Evolutionary conservation across 1,140 invertebrate species (phyloP).

Genomic region (Thereuonema tuberculata): DNA sequence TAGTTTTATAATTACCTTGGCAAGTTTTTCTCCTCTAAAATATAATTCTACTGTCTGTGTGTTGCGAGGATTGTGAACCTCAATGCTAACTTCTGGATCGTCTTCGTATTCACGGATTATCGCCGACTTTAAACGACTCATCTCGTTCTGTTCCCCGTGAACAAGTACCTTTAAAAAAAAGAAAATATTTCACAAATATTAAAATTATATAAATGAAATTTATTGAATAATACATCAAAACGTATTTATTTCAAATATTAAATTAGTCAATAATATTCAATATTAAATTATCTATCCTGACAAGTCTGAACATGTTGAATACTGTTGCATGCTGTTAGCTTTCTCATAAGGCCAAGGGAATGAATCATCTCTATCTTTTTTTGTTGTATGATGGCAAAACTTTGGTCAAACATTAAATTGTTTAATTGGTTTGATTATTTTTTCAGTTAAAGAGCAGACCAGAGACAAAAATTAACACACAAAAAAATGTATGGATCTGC

Average conservation of each 20-base stretch:
- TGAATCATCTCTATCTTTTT: too few relatives aligned
- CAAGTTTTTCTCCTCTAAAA: conserved; percentile 94
- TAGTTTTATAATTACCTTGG: too few relatives aligned
- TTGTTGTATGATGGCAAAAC: too few relatives aligned
- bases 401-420: too few relatives aligned
- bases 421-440: too few relatives aligned
- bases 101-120: conserved; percentile 89
- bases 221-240: not conserved
- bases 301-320: too few relatives aligned
- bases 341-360: too few relatives aligned
- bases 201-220: not conserved
- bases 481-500: too few relatives aligned
- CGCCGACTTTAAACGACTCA: conserved; percentile 88
- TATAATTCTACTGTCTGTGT: conserved; percentile 83
- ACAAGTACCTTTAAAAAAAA: conserved; percentile 58
- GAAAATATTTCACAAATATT: conserved; percentile 6
- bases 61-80: conserved; percentile 91
- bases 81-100: conserved; percentile 68
- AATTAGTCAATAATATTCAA: not conserved
- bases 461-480: too few relatives aligned
- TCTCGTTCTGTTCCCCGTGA: conserved; percentile 98
- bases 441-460: too few relatives aligned
- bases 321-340: too few relatives aligned
- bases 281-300: too few relatives aligned
- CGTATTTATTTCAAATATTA: not conserved